These are phyloP conservation scores for Natrix natrix DNA, from an alignment of 2,797 vertebrate genomes.

Conservation along the genomic window DNA sequence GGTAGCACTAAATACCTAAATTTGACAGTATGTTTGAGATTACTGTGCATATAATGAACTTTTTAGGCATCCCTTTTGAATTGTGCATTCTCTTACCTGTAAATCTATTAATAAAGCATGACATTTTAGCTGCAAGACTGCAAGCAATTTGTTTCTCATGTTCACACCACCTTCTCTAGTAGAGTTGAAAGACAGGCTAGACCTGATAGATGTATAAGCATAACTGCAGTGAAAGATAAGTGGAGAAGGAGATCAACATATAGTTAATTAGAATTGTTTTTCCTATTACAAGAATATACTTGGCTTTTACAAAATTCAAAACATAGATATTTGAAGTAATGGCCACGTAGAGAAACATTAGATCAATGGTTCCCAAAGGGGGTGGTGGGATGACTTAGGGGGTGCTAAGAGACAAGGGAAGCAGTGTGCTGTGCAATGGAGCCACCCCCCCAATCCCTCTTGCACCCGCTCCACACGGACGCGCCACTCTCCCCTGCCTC, in stretches of 20 bases:
- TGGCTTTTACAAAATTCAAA: background rate
- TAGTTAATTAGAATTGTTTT: background rate
- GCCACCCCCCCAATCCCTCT: too few species aligned
- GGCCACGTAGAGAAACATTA: background rate
- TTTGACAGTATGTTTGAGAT: background rate
- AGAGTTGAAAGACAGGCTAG: slow-evolving; percentile 82
- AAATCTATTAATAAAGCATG: slow-evolving; percentile 85
- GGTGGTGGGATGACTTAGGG: too few species aligned
- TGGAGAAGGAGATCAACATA: background rate
- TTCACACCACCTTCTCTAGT: slow-evolving; percentile 72
- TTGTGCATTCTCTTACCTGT: slow-evolving; percentile 72
- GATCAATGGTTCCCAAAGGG: too few species aligned
- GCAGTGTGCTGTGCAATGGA: too few species aligned
- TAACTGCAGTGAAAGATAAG: slow-evolving; percentile 72
- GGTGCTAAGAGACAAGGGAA: too few species aligned
- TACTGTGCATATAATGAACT: slow-evolving; percentile 4
- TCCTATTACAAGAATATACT: background rate
- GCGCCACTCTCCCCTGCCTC: too few species aligned
- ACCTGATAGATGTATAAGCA: slow-evolving; percentile 80
- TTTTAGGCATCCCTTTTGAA: background rate
- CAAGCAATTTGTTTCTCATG: slow-evolving; percentile 83
- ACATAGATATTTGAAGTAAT: background rate
- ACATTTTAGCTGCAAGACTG: slow-evolving; percentile 82
- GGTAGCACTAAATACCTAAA: background rate
- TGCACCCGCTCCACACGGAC: too few species aligned